Percentiles rank a stretch among this genome's conserved stretches.
Conservation (phyloP, 2,113 vertebrate species). For the Esox niger region DNA sequence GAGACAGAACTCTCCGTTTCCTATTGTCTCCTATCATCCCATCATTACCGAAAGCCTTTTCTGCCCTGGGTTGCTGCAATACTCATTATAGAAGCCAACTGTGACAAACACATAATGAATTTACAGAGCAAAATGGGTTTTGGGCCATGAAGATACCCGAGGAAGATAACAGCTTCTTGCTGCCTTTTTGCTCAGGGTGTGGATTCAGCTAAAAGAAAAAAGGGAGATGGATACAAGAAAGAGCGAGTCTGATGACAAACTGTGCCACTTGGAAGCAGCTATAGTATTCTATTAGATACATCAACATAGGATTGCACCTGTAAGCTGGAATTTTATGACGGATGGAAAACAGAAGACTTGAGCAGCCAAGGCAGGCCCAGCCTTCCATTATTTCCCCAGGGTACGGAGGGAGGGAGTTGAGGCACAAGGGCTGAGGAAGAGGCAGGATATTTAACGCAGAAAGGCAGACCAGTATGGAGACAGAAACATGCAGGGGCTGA, state of each 20-base stretch:
- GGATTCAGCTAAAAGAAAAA: background rate
- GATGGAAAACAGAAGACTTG: no score
- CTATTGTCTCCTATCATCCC: no score
- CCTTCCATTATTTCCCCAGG: constrained; percentile 20
- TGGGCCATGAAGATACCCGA: no score
- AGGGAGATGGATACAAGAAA: background rate
- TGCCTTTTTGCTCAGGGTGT: no score
- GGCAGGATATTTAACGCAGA: background rate
- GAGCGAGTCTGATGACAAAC: background rate
- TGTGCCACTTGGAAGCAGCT: background rate
- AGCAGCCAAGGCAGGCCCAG: constrained; percentile 14
- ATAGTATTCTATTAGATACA: constrained; percentile 8
- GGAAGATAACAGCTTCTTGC: no score
- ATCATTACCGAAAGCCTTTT: no score
- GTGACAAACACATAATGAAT: no score
- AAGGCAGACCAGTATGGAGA: background rate
- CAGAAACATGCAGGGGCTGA: background rate
- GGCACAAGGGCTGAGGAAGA: background rate
- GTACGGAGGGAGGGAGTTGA: background rate
- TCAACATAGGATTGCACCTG: constrained; percentile 20
- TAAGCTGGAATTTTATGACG: constrained; percentile 28
- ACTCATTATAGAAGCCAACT: no score
- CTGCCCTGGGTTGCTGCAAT: no score
- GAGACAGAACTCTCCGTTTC: no score
- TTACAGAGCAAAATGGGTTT: no score